phyloP scores from a whole-genome alignment of 37 sponge, comb jelly and placozoan species.

The Axinella damicornis region DNA sequence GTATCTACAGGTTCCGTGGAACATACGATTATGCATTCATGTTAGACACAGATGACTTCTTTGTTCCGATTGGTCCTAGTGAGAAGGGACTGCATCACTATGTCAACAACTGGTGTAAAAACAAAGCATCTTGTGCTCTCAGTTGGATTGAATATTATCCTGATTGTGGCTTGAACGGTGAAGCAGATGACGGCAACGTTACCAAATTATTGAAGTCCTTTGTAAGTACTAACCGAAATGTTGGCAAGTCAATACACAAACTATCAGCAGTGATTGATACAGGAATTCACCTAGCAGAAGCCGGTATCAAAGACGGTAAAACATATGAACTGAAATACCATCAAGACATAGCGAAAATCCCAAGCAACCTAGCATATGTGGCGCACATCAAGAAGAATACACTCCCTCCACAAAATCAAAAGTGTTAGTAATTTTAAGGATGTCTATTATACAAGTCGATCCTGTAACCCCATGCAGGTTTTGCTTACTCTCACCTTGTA shows the following conservation, averaged over 20 bases:
- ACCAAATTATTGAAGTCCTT: background rate
- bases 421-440: too few species aligned
- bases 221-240: too few species aligned
- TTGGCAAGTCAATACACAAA: background rate
- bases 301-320: background rate
- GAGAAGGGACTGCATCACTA: background rate
- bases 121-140: constrained; percentile 12
- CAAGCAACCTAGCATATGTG: background rate
- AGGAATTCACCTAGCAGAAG: constrained; percentile 5
- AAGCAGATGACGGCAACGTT: background rate
- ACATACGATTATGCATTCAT: constrained; percentile 7
- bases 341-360: background rate
- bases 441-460: too few species aligned
- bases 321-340: background rate
- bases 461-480: too few species aligned
- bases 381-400: constrained; percentile 4
- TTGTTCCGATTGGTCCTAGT: constrained; percentile 9
- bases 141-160: constrained; percentile 12
- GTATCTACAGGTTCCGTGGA: constrained; percentile 8
- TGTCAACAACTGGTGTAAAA: background rate
- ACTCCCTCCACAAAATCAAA: background rate
- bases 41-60: constrained; percentile 14
- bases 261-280: background rate
- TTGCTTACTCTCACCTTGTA: too few species aligned
- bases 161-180: background rate